Base-by-base conservation (phyloP, 1,140 invertebrate species). In the Heliconius melpomene region DNA sequence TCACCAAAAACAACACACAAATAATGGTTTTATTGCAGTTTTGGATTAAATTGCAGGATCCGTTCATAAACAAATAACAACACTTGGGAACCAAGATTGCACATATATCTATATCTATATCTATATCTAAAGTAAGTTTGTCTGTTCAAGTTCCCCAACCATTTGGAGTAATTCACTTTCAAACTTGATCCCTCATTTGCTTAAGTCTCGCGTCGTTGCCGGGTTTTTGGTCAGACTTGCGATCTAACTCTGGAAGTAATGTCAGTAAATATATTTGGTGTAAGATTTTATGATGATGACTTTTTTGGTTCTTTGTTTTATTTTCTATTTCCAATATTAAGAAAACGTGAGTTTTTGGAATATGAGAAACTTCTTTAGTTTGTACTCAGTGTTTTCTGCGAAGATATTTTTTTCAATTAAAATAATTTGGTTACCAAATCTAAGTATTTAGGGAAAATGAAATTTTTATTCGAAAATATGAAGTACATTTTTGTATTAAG, bases 181-280 rank as follows among this genome's bases (percentile, higher is more conserved):
- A 75, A 85, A 88, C 78, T 87, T 87, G 76, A 82, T 83, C 85
- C 82, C 82, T 79, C 85, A 81, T 85, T 84, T 84, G 80, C 60
- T 79, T 78, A 82, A 82, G 76, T 82, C 75, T 20, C 3, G 71
- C 72, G 74, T 70, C 72, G 57, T 78, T 72, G 13, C 26, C 40
- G 36, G 76, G 70, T 74, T 66, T 26, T 81, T n/a, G 76, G 75
- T 81, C 74, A 66, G 20, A 73, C 70, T 52, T 75, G 76, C 9
- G 54, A 36, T 32, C 54, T 36, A 74, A 80, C 75, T 80, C 40
- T 76, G 20, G 38, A 52, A 72, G 40, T 66, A 52, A 38, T 11
- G 29, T n/a, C 76, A 16, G 72, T 54, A 77, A 23, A n/a, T 77
- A 50, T 50, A 2, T 11, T 66, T 66, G 11, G 23, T 66, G 60